These are phyloP conservation scores for Bettongia penicillata DNA, from an alignment of 2,113 vertebrate genomes.

Conservation along the genomic window DNA sequence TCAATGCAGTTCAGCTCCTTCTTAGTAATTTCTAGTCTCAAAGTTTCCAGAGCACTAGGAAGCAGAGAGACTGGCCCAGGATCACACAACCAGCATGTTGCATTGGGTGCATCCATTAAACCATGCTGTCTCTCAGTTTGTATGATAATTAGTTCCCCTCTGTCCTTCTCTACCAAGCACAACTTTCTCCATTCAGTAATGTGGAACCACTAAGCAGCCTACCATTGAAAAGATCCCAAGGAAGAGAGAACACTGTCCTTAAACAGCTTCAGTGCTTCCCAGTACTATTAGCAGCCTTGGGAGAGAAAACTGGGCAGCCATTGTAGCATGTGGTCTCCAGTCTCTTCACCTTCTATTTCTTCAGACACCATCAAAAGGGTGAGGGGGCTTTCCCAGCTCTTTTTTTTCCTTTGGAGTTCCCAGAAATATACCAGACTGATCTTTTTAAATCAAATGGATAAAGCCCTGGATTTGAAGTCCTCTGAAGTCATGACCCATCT, in stretches of 20 bases:
- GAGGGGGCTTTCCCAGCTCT: not conserved
- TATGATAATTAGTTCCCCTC: not conserved
- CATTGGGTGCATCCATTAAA: not conserved
- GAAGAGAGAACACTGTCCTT: not conserved
- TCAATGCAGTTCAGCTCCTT: not conserved
- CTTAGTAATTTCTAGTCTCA: not conserved
- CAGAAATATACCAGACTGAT: not conserved
- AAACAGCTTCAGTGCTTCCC: not conserved
- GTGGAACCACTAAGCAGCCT: not conserved
- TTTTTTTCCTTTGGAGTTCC: not conserved
- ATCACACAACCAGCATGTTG: not conserved
- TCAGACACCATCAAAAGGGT: not conserved
- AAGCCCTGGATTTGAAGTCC: conserved; percentile 36
- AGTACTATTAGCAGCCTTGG: not conserved
- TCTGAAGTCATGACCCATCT: conserved; percentile 16
- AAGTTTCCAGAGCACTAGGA: not conserved
- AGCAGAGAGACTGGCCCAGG: not conserved
- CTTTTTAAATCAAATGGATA: not conserved
- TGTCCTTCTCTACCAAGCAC: not conserved
- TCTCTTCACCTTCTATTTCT: not conserved
- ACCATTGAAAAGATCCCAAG: not conserved
- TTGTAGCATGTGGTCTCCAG: not conserved
- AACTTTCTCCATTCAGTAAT: not conserved
- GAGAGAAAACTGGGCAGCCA: not conserved
- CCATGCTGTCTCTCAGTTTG: not conserved